These are phyloP conservation scores for Trisateles emortualis DNA, from an alignment of 2,888 invertebrate genomes.

Conservation along the genomic window DNA sequence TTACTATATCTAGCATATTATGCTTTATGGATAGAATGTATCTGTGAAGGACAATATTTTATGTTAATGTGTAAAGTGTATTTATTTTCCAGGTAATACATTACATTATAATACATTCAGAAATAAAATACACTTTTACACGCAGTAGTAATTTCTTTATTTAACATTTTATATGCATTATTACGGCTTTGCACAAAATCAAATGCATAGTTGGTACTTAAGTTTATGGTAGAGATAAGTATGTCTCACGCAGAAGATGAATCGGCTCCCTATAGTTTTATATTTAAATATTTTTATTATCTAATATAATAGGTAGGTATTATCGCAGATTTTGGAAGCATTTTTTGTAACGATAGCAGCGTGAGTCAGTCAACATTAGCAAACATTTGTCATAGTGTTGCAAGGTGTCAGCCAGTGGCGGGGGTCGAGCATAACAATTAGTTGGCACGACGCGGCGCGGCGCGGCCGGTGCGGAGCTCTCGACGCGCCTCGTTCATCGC, in stretches of 20 bases:
- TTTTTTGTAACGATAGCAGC: conserved; percentile 1
- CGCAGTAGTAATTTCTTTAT: no score
- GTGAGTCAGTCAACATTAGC: conserved; percentile 23
- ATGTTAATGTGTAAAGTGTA: no score
- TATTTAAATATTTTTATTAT: no score
- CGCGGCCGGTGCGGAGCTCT: conserved; percentile 53
- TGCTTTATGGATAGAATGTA: conserved; percentile 69
- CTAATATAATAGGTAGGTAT: no score
- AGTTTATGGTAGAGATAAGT: no score
- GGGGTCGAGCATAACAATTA: conserved; percentile 71
- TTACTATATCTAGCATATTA: conserved; percentile 66
- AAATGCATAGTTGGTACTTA: background rate
- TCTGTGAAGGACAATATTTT: conserved; percentile 44
- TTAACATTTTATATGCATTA: conserved; percentile 4
- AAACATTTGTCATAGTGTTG: conserved; percentile 57
- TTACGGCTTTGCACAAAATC: no score
- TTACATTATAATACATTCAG: no score
- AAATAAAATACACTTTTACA: no score
- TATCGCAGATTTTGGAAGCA: background rate
- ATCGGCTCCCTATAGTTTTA: no score
- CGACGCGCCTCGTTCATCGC: conserved; percentile 30
- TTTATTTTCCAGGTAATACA: no score
- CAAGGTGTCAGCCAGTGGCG: conserved; percentile 55
- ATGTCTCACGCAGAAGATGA: no score
- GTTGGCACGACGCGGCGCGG: conserved; percentile 40